Base-by-base conservation (phyloP, 2,888 invertebrate genomes). In the Ommatoiulus sabulosus region DNA sequence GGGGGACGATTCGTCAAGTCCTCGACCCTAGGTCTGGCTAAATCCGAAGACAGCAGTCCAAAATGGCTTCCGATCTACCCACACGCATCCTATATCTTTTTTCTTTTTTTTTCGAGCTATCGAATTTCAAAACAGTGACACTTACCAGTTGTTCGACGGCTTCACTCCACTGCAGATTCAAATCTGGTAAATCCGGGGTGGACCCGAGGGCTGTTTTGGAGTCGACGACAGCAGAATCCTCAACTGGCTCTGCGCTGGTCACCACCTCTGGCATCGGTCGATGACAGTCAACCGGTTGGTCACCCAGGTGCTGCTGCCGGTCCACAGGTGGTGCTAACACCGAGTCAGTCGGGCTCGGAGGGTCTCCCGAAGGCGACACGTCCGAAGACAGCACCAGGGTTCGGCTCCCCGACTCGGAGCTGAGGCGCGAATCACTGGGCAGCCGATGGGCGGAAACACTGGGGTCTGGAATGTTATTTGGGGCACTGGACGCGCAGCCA, bases 91-190 rank as follows among this genome's bases (percentile, higher is more conserved):
- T n/a, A 57, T n/a, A 57, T 57, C 8, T n/a, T 48, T 48, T 48
- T 48, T 48, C 20, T 72, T 72, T 72, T 24, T 10, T 8, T 24
- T n/a, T 7, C 0, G 7, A 24, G 5, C 72, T 72, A 72, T 72
- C 72, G 24, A 72, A 72, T 72, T 72, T 72, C 72, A 72, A 72
- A 72, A 72, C 10, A 20, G 1, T 72, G 72, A 72, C 72, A 72
- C 72, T 72, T 72, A 72, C 72, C 72, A 72, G 72, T 72, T 72
- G 72, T 72, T 72, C 72, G 24, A 72, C 72, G 72, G 72, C 72
- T 72, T 72, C 72, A 72, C 72, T 72, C 72, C 72, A 72, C 72
- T n/a, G 24, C 72, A 0, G 72, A 6, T 72, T 24, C 72, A 24
- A 72, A 72, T 72, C 72, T 8, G 72, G 72, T 24, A 72, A 24